Conservation (phyloP, 37 sponge, comb jelly and placozoan species). For the Chondrilla cf. caribensis region DNA sequence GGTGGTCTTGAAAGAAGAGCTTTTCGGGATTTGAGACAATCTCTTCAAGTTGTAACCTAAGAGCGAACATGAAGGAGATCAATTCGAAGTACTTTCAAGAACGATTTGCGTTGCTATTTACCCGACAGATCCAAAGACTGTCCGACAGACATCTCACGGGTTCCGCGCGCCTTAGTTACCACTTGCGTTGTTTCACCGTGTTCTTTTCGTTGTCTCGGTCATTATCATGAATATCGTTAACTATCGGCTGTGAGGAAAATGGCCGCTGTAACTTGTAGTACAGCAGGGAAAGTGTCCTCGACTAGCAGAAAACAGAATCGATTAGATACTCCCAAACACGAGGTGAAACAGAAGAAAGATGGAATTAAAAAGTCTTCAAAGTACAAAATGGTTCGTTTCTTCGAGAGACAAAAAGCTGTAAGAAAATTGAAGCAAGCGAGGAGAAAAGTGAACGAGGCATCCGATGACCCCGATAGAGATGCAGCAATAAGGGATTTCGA, state of each 20-base stretch:
- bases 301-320: neutral
- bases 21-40: constrained; percentile 16
- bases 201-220: too few relatives aligned
- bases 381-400: constrained; percentile 22
- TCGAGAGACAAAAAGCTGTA: neutral
- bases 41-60: neutral
- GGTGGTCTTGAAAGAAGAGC: constrained; percentile 4
- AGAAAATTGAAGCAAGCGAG: neutral
- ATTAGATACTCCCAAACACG: neutral
- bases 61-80: neutral
- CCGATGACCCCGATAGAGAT: neutral
- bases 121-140: constrained; percentile 17
- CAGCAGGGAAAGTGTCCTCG: neutral
- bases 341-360: neutral
- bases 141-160: neutral
- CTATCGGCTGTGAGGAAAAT: neutral
- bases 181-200: too few relatives aligned
- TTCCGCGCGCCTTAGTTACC: too few relatives aligned
- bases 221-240: too few relatives aligned
- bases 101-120: neutral
- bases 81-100: neutral
- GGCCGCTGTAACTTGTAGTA: neutral
- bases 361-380: neutral
- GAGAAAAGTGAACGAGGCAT: neutral
- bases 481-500: neutral